Percentiles rank a stretch among this genome's conserved stretches.
Evolutionary conservation across 2,797 vertebrate species (phyloP).

Genomic region (Halcyon chelicuti): DNA sequence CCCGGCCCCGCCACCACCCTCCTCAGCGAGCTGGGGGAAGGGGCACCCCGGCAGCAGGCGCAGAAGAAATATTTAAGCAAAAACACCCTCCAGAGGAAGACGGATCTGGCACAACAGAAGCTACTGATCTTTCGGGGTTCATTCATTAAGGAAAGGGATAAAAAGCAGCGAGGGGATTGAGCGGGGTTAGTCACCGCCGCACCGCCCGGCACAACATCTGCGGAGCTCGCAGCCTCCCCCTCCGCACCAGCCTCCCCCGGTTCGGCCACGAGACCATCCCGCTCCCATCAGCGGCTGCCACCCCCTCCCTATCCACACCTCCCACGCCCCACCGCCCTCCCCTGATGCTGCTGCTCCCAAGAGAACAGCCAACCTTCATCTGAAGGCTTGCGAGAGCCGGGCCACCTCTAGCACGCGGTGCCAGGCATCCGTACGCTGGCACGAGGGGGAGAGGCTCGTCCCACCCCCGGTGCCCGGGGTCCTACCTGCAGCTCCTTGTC

Average conservation of each 20-base stretch:
- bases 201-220: background rate
- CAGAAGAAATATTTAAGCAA: background rate
- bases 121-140: background rate
- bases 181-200: background rate
- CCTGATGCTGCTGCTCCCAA: background rate
- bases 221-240: background rate
- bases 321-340: background rate
- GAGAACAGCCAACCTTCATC: background rate
- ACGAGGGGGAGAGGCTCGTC: background rate
- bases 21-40: background rate
- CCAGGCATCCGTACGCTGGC: rapidly evolving
- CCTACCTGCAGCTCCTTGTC: conserved; percentile 96
- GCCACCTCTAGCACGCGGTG: rapidly evolving
- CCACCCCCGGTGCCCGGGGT: rapidly evolving
- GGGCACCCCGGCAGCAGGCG: background rate
- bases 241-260: background rate
- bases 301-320: background rate
- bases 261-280: background rate
- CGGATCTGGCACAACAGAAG: background rate
- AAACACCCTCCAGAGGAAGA: background rate
- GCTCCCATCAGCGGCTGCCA: background rate
- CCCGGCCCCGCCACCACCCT: background rate
- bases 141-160: background rate
- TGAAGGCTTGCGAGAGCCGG: rapidly evolving
- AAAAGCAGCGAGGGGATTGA: rapidly evolving